A percentile compares a stretch with the other conserved stretches of the same genome.
phyloP scores from a whole-genome alignment of 2,797 vertebrate genomes.

The Phalanger gymnotis region DNA sequence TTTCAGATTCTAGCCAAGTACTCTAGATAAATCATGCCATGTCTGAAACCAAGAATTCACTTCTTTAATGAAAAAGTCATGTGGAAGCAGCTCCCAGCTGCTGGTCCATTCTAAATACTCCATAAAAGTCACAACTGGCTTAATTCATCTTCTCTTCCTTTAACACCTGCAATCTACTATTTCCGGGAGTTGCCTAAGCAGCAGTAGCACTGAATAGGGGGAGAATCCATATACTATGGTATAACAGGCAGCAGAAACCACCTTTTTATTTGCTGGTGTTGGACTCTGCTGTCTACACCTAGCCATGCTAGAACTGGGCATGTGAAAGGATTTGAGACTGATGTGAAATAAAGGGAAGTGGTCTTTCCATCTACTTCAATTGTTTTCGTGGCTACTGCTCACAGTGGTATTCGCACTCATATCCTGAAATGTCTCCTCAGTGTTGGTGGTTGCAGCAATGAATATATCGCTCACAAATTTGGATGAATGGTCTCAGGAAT shows the following conservation, averaged over 20 bases:
- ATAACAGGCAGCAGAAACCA: rapidly evolving
- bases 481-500: rapidly evolving
- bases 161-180: constrained; percentile 81
- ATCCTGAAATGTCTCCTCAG: neutral
- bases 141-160: constrained; percentile 77
- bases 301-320: constrained; percentile 56
- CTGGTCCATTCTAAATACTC: constrained; percentile 76
- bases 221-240: neutral
- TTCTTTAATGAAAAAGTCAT: constrained; percentile 95
- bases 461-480: neutral
- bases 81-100: constrained; percentile 83
- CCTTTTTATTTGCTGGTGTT: neutral
- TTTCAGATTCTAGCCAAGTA: constrained; percentile 76
- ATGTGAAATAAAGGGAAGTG: neutral
- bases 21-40: constrained; percentile 90
- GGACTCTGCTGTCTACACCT: neutral
- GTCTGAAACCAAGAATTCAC: constrained; percentile 89
- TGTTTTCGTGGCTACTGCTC: constrained; percentile 44
- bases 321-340: constrained; percentile 38
- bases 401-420: constrained; percentile 18
- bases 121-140: constrained; percentile 79
- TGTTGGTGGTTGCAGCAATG: neutral
- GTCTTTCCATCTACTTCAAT: constrained; percentile 14
- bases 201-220: neutral
- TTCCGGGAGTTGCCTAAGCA: constrained; percentile 61